A percentile compares a stretch with the other conserved stretches of the same genome.
Evolutionary conservation across 2,888 invertebrate genomes (phyloP).

Genomic region (Metallyticus violacea): DNA sequence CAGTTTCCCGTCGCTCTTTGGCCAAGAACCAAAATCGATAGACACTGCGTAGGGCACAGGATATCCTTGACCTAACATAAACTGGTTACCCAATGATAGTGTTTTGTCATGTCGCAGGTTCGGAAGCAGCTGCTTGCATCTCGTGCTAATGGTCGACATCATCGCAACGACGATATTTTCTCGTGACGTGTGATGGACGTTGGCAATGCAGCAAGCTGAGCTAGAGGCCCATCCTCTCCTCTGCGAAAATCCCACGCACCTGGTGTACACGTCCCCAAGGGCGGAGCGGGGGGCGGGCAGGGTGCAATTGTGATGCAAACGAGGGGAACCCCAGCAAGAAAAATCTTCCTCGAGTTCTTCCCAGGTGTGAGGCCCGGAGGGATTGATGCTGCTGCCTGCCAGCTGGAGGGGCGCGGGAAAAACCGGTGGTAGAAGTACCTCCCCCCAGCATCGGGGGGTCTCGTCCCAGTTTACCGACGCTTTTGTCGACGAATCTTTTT

Average conservation of each 20-base stretch:
- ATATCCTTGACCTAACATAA: neutral
- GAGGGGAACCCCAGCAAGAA: conserved; percentile 13
- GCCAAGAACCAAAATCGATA: neutral
- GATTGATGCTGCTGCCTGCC: neutral
- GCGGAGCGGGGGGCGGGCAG: neutral
- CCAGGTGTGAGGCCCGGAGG: conserved; percentile 30
- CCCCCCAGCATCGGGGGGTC: conserved; percentile 21
- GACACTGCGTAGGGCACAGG: neutral
- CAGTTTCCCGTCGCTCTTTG: too few species aligned
- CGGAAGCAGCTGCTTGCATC: neutral
- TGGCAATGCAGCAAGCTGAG: neutral
- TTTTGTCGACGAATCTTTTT: conserved; percentile 11
- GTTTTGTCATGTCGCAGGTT: neutral
- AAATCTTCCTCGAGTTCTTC: conserved; percentile 12
- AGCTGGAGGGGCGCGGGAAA: neutral
- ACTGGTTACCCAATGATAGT: neutral
- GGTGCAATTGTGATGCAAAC: conserved; percentile 31
- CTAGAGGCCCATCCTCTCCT: neutral
- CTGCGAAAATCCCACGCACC: conserved; percentile 31
- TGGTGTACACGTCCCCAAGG: conserved; percentile 13
- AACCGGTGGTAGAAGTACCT: conserved; percentile 17
- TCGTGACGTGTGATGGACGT: conserved; percentile 24
- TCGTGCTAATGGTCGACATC: too few species aligned
- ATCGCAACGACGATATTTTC: neutral
- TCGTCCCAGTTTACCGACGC: neutral